phyloP scores from a whole-genome alignment of 1,140 invertebrate species.

The Dendrolimus kikuchii region DNA sequence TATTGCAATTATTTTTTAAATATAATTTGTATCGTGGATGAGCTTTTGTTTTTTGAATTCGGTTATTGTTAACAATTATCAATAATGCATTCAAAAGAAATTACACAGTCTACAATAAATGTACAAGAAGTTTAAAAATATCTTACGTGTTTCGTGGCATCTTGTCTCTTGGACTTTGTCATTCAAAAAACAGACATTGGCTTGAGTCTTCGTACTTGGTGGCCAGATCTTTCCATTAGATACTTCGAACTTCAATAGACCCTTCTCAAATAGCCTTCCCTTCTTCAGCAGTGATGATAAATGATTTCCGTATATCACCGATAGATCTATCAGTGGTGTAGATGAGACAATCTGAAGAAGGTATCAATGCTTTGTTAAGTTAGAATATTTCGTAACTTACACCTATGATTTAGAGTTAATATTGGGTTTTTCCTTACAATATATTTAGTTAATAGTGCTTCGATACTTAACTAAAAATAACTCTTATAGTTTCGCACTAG shows the following conservation, averaged over 20 bases:
- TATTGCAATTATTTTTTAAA: too few relatives aligned
- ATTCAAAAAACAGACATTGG: constrained; percentile 35
- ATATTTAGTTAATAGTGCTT: too few relatives aligned
- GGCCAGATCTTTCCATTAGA: constrained; percentile 43
- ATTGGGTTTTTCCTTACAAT: too few relatives aligned
- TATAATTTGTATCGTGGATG: too few relatives aligned
- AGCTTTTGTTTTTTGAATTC: too few relatives aligned
- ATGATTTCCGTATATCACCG: constrained; percentile 33
- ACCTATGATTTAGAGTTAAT: too few relatives aligned
- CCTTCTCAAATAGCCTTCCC: constrained; percentile 34
- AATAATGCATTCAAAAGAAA: too few relatives aligned
- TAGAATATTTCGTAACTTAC: too few relatives aligned
- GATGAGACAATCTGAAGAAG: constrained; percentile 27
- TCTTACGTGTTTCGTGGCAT: constrained; percentile 47
- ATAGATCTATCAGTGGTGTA: constrained; percentile 38
- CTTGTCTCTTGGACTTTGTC: constrained; percentile 36
- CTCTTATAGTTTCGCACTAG: too few relatives aligned
- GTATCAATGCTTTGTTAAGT: too few relatives aligned
- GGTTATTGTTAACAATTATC: too few relatives aligned
- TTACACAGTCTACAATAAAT: neutral
- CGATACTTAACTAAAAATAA: too few relatives aligned
- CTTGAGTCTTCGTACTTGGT: constrained; percentile 26
- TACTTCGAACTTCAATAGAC: constrained; percentile 42
- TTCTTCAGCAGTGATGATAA: constrained; percentile 23
- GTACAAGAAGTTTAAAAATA: neutral